Evolutionary conservation across 2,888 invertebrate genomes (phyloP).

Genomic region (Papilio elwesi): DNA sequence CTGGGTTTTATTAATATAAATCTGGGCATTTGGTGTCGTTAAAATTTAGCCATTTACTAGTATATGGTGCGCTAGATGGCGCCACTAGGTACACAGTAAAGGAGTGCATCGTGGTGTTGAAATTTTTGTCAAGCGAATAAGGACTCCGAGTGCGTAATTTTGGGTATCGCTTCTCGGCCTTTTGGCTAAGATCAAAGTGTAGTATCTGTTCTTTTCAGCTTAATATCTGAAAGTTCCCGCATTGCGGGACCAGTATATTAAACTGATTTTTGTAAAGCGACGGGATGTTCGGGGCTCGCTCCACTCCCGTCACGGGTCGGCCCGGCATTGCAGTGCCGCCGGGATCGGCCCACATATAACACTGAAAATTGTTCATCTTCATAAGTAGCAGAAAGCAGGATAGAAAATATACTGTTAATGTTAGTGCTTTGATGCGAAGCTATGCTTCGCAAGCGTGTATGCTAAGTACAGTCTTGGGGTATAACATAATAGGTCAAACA

Average conservation of each 20-base stretch:
- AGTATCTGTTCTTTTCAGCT: slow-evolving; percentile 57
- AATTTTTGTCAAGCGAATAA: not conserved
- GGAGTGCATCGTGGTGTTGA: not conserved
- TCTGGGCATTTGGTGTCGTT: no score
- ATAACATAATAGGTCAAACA: no score
- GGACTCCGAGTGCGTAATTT: not conserved
- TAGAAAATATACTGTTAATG: no score
- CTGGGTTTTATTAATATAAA: no score
- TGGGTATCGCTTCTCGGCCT: slow-evolving; percentile 51
- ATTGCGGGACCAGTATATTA: slow-evolving; percentile 57
- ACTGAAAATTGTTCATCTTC: no score
- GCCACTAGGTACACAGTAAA: not conserved
- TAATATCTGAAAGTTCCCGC: slow-evolving; percentile 57
- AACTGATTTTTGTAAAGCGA: slow-evolving; percentile 54
- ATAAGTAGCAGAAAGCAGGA: no score
- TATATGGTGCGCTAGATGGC: slow-evolving; percentile 2
- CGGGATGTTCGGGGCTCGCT: slow-evolving; percentile 57
- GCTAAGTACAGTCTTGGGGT: no score
- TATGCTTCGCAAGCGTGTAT: no score
- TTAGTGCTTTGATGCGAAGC: no score
- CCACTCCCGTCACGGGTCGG: slow-evolving; percentile 55
- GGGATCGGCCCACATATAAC: slow-evolving; percentile 50
- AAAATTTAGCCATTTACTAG: not conserved
- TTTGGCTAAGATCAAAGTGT: slow-evolving; percentile 56
- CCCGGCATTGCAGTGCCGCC: slow-evolving; percentile 57